Conservation (phyloP, 2,797 vertebrate species). For the Esox masquinongy region DNA sequence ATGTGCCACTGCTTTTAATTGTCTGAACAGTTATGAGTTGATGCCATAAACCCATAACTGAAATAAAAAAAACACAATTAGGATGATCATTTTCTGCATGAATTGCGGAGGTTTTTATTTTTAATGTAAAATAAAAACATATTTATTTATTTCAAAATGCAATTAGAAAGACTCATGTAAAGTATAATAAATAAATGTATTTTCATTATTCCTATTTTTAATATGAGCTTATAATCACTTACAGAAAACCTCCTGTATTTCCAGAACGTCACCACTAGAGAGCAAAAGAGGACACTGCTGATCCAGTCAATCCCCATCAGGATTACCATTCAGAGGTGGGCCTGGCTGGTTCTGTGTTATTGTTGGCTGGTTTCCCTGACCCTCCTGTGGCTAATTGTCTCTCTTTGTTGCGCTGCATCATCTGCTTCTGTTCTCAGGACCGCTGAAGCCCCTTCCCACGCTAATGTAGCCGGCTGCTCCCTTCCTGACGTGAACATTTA, state of each 20-base stretch:
- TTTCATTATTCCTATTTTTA: too few relatives aligned
- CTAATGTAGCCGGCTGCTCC: conserved; percentile 26
- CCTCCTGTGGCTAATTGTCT: conserved; percentile 53
- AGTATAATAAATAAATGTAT: too few relatives aligned
- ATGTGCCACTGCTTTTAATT: too few relatives aligned
- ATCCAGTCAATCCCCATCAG: neutral
- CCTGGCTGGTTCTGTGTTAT: neutral
- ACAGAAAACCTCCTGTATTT: conserved; percentile 20
- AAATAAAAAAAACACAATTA: too few relatives aligned
- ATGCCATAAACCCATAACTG: too few relatives aligned
- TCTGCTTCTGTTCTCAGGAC: conserved; percentile 48
- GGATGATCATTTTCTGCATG: too few relatives aligned
- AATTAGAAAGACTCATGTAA: too few relatives aligned
- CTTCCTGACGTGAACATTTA: conserved; percentile 25
- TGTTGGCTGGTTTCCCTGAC: conserved; percentile 24
- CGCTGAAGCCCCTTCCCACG: conserved; percentile 28
- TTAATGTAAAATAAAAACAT: too few relatives aligned
- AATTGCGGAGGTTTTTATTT: too few relatives aligned
- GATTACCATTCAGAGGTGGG: neutral
- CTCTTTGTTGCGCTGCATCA: conserved; percentile 48
- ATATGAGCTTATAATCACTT: neutral
- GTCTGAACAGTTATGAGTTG: too few relatives aligned
- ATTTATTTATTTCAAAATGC: too few relatives aligned
- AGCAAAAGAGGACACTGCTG: conserved; percentile 53
- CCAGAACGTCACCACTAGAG: conserved; percentile 52